Evolutionary conservation across 2,888 invertebrate genomes (phyloP).

Genomic region (Julus scanicus): DNA sequence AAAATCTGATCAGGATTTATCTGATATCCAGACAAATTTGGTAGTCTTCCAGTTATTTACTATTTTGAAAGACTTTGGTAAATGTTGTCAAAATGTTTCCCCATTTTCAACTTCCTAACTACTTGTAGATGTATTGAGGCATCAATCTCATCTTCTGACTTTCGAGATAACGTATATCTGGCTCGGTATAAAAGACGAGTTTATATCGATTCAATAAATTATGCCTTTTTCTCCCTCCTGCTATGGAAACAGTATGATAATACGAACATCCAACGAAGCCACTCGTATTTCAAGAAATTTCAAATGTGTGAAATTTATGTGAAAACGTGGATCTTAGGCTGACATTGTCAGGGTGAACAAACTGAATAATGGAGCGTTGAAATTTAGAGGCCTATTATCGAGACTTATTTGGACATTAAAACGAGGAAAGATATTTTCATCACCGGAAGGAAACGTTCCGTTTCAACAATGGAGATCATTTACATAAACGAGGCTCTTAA

Average conservation of each 20-base stretch:
- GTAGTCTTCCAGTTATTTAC: no score
- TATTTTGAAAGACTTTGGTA: not conserved
- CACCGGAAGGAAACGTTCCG: not conserved
- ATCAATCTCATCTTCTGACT: not conserved
- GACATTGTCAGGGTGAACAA: not conserved
- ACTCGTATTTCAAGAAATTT: not conserved
- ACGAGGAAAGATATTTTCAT: constrained; percentile 8
- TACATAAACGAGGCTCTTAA: constrained; percentile 9
- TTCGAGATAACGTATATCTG: not conserved
- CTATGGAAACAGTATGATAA: not conserved
- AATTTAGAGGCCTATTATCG: not conserved
- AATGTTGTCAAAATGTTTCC: not conserved
- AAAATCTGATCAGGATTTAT: not conserved
- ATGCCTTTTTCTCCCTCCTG: not conserved
- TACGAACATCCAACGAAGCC: not conserved
- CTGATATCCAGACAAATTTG: no score
- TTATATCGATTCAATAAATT: not conserved
- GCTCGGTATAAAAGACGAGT: no score
- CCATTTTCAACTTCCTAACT: not conserved
- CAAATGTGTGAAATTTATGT: constrained; percentile 8
- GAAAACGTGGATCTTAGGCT: not conserved
- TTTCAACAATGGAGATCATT: constrained; percentile 35
- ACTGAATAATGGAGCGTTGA: not conserved
- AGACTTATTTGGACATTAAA: constrained; percentile 23
- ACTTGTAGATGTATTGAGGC: not conserved